A percentile compares a stretch with the other conserved stretches of the same genome.
Conservation (phyloP, 2,113 vertebrate genomes). For the Oryzias celebensis region DNA sequence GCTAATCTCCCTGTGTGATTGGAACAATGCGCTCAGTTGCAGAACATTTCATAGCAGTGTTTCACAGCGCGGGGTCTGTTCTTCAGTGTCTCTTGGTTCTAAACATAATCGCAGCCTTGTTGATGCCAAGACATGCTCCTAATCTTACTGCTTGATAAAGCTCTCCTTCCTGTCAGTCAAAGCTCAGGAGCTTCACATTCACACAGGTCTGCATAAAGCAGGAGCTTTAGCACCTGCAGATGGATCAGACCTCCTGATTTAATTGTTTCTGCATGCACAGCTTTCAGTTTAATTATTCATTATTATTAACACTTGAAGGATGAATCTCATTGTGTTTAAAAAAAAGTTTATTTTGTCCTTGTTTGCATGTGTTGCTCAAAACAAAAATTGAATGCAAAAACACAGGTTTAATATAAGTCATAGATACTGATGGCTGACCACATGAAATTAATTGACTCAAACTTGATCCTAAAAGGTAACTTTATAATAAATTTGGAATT, state of each 20-base stretch:
- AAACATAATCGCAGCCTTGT: slow-evolving; percentile 16
- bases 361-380: no score
- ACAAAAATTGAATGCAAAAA: no score
- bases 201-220: slow-evolving; percentile 40
- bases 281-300: background rate
- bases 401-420: no score
- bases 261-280: slow-evolving; percentile 22
- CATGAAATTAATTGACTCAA: no score
- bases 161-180: slow-evolving; percentile 27
- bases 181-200: slow-evolving; percentile 37
- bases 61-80: slow-evolving; percentile 6
- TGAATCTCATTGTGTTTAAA: background rate
- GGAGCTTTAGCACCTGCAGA: slow-evolving; percentile 34
- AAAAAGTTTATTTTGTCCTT: background rate
- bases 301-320: background rate
- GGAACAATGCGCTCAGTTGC: slow-evolving; percentile 9
- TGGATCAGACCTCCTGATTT: slow-evolving; percentile 36
- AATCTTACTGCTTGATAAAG: slow-evolving; percentile 58
- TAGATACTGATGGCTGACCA: no score
- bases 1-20: slow-evolving; percentile 21
- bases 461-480: no score
- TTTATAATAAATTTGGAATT: no score
- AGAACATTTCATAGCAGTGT: slow-evolving; percentile 6
- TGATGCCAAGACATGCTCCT: slow-evolving; percentile 29
- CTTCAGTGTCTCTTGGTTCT: slow-evolving; percentile 21